These are phyloP conservation scores for Fopius arisanus DNA, from an alignment of 1,140 invertebrate genomes.

Conservation along the genomic window DNA sequence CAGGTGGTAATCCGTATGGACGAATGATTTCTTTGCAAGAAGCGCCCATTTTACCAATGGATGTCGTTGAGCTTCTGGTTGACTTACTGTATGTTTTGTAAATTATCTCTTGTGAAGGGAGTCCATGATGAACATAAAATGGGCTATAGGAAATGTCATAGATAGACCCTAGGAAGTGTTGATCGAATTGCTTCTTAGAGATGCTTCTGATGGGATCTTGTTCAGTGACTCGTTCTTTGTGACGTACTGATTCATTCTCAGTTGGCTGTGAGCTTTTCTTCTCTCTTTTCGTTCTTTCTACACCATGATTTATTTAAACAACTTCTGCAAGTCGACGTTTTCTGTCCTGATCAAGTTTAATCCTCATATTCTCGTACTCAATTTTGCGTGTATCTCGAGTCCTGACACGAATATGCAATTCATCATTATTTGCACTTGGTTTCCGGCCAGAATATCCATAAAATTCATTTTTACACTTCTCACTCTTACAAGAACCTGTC, in stretches of 20 bases:
- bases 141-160: not conserved
- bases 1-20: not conserved
- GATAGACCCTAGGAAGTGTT: not conserved
- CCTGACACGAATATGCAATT: not conserved
- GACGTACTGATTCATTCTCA: not conserved
- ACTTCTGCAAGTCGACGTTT: not conserved
- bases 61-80: not conserved
- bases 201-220: not conserved
- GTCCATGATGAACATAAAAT: not conserved
- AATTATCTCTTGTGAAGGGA: not conserved
- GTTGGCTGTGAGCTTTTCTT: not conserved
- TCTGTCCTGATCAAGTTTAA: not conserved
- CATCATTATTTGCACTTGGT: not conserved
- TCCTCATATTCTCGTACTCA: not conserved
- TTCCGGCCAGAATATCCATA: not conserved
- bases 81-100: not conserved
- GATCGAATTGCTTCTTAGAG: not conserved
- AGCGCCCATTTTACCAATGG: not conserved
- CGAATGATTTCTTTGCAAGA: not conserved
- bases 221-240: not conserved
- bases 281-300: not conserved
- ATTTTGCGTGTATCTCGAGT: not conserved
- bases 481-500: not conserved
- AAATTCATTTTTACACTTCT: not conserved
- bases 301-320: not conserved